Evolutionary conservation across 2,797 vertebrate species (phyloP).

Genomic region (Anas bahamensis): DNA sequence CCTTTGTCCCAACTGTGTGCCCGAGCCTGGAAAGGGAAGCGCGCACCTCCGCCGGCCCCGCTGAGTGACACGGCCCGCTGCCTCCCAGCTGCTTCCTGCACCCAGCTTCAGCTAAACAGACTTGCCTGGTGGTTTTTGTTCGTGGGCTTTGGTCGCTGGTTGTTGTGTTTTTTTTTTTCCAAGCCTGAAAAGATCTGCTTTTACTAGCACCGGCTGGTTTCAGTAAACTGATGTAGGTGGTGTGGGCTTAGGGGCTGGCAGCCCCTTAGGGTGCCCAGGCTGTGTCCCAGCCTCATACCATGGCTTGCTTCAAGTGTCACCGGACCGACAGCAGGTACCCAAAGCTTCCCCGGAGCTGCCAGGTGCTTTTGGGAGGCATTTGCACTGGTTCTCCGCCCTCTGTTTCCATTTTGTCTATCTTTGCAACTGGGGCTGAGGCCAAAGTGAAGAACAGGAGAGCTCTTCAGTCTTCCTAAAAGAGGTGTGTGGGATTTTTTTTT

Average conservation of each 20-base stretch:
- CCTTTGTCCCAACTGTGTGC: slow-evolving; percentile 20
- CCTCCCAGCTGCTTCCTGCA: not conserved
- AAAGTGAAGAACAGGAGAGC: not conserved
- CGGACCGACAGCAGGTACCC: not conserved
- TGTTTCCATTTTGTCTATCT: not conserved
- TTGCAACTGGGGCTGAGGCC: not conserved
- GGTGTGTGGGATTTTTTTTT: not conserved
- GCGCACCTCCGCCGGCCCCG: fast-evolving
- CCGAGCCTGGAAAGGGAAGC: not conserved
- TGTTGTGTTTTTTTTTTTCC: not conserved
- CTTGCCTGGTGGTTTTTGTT: not conserved
- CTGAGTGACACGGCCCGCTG: not conserved
- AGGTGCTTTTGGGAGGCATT: not conserved
- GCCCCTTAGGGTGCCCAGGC: not conserved
- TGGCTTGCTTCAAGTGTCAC: not conserved
- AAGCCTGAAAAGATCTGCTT: not conserved
- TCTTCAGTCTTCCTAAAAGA: slow-evolving; percentile 25
- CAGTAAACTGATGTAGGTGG: not conserved
- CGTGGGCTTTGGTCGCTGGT: too few species aligned
- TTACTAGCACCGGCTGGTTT: not conserved
- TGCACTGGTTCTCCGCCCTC: not conserved
- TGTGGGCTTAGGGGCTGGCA: not conserved
- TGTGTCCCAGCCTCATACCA: not conserved
- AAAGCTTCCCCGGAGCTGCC: not conserved
- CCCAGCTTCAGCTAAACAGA: not conserved